Base-by-base conservation (phyloP, 2,797 vertebrate genomes). In the Antrozous pallidus region DNA sequence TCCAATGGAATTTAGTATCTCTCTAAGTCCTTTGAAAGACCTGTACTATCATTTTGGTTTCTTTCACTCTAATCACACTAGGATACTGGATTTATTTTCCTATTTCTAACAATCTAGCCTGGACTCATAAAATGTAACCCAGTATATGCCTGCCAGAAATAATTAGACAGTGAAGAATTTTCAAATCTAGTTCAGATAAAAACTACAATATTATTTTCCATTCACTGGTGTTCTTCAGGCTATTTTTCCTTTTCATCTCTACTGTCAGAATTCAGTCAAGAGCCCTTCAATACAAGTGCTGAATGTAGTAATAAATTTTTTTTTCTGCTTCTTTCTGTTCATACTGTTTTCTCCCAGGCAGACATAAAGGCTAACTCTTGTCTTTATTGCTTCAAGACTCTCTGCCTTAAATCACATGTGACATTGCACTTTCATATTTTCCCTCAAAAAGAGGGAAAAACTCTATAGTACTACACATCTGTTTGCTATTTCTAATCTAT, bases 101-200 rank as follows among this genome's bases (percentile, higher is more conserved):
- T 42, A 8, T 91, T 85, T 78, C 36, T 14, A 95, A 63, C 40
- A 91, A 75, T 49, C 86, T 81, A 90, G 65, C 11, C 13, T 67
- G 74, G 28, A 38, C 36, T 88, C 36, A 77, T 86, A 85, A 95
- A 79, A 93, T 58, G 13, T 56, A 91, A 83, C 38, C 14, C 65
- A 92, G 38, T 20, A 89, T 78, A 36, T 42, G 70, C 92, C 90
- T 88, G 91, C 89, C 47, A 96, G 65, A 95, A 94, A 69, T 96
- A 94, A 91, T n/a, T 87, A 45, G 31, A 87, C 80, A 88, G 90
- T 40, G 38, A 93, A 73, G 20, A 78, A 67, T 87, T 94, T 96
- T 71, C 79, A 90, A 92, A 80, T 22, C n/a, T 69, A 3, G 13
- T 49, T 90, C 58, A 70, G 6, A 65, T 86, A 61, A 90, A 96